Evolutionary conservation across 2,113 vertebrate species (phyloP), one percentile per base, ranked within the genome.

Genomic region (Donacobius atricapilla): DNA sequence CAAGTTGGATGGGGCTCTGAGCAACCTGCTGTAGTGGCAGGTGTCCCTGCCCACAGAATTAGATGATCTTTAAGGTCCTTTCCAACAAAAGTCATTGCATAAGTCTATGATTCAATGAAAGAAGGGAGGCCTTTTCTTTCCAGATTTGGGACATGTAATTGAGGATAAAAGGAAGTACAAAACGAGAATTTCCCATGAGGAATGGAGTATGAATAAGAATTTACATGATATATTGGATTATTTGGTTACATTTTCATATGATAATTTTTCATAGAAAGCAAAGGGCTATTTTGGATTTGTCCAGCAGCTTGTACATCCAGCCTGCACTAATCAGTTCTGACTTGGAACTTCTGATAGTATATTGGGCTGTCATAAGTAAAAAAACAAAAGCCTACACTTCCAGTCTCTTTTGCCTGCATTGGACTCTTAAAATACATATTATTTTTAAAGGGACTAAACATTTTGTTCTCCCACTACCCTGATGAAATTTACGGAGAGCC

Each of bases 281-380:
- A 68, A 60, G 53, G 20, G 5, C 27, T 56, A 6, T 30, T 39
- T 27, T 48, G 27, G 44, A 64, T 71, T 89, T 63, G 18, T 79
- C 72, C 17, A 71, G 65, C 65, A 96, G 65, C 69, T 75, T 73
- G 61, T 54, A 84, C 12, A 37, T 64, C 80, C 79, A 70, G 60
- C 35, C 51, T 35, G 40, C 61, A 21, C 25, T 89, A 57, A 89
- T 61, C 39, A 71, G 27, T 39, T 95, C 69, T 76, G 80, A 69
- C 66, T 82, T 0, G 0, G 61, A 92, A 58, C 30, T 78, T 57
- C 45, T 0, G 0, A 71, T 22, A 76, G 23, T 14, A 45, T 51
- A 18, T 23, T 53, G 21, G 58, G 53, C 40, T 87, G 45, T 39
- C 4, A 5, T 60, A 90, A 78, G 35, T 17, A 15, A 45, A 68